Evolutionary conservation across 2,797 vertebrate genomes (phyloP), one percentile per base, ranked within the genome.

Genomic region (Centroberyx gerrardi): DNA sequence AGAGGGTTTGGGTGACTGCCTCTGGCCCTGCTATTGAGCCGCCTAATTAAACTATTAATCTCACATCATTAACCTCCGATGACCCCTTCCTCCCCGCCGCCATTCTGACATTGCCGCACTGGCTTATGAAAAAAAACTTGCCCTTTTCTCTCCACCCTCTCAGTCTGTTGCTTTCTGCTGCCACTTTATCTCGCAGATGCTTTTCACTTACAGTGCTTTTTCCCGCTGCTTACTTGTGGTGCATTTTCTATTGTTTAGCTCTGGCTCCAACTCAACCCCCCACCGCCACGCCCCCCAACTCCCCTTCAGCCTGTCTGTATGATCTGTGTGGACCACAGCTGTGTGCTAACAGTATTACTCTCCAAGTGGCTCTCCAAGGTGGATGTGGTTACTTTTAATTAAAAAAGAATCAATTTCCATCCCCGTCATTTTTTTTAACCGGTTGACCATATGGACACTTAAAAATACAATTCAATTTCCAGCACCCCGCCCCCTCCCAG

Each of bases 371-470:
- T 91, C 91, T 93, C 86, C 76, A 85, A 92, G 88, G 90, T 90
- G 90, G 91, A 93, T 93, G 87, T 82, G 87, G 93, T 93, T 94
- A 92, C 93, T 93, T 94, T 95, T 93, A 95, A 95, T 95, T 95
- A 94, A 93, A 92, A 93, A 88, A 91, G 74, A 94, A 95, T 95
- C 93, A 81, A 95, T 95, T 94, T 91, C 84, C 85, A 82, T 85
- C 81, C 83, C 76, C 80, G 89, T 93, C 91, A 83, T 80, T 85
- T 90, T 33, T 90, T 87, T 80, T 68, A 88, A 86, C 88, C 67
- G 82, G 82, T 83, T 85, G 87, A 92, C 93, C 94, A 94, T 94
- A 95, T 94, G 94, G 94, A 90, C 90, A 91, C 92, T 94, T 91
- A 93, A 93, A 94, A 90, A 90, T 86, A 88, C 87, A 93, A 95